Base-by-base conservation (phyloP, 2,797 vertebrate species). In the Hemibagrus guttatus region DNA sequence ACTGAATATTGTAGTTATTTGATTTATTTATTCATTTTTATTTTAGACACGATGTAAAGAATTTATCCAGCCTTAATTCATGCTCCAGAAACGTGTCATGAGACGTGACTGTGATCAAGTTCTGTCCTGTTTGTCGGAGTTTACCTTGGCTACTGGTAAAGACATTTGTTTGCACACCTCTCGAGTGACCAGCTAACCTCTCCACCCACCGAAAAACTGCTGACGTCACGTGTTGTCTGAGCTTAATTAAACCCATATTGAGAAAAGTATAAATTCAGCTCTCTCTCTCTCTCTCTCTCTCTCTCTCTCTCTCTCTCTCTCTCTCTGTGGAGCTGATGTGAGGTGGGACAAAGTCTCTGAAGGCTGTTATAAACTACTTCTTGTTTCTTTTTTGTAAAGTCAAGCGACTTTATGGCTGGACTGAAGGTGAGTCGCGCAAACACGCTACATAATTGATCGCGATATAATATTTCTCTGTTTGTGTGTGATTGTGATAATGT, bases 221-320 rank as follows among this genome's bases (percentile, higher is more conserved):
- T 92, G 92, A 91, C 94, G 92, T 96, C 94, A 96, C 89, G 0
- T 76, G 89, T 86, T 46, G 92, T 90, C 87, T 86, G 91, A 79
- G 26, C 90, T 93, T 96, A 95, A 96, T 97, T 95, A 93, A 96
- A 96, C 91, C 91, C 95, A 94, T 66, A 95, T 95, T 92, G 94
- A 92, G 93, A 87, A 95, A 95, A 91, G 90, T 89, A 92, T 91
- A 95, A 92, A 93, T 93, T 91, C 92, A 90, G 54, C 94, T 81
- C 28, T 58, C 66, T 71, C 76, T 78, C 81, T 74, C 46, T 78
- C 71, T 31, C 54, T 81, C 69, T 58, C 58, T 79, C 52, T 71
- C 31, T 71, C 52, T 46, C 85, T 87, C 71, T 71, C 21, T 28
- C 81, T n/a, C 31, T 64, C 61, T 68, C 56, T 86, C 68, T 84